Conservation (phyloP, 2,797 vertebrate genomes). For the Ammospiza maritima region DNA sequence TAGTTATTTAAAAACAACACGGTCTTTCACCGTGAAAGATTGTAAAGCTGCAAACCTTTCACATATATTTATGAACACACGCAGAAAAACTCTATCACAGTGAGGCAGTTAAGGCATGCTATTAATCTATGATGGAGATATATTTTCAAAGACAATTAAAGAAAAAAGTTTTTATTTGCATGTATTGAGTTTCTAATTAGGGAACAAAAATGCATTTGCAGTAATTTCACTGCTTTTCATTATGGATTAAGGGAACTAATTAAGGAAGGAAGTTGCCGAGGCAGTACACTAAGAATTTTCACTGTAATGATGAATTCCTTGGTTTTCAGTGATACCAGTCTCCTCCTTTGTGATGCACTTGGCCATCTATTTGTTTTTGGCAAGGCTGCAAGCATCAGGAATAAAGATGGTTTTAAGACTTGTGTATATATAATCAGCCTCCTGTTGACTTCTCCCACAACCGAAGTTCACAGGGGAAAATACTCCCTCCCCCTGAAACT, state of each 20-base stretch:
- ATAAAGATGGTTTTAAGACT: background rate
- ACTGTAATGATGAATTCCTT: background rate
- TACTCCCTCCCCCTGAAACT: background rate
- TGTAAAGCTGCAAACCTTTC: background rate
- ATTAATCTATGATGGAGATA: background rate
- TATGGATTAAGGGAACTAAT: background rate
- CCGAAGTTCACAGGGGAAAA: background rate
- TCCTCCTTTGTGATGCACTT: background rate
- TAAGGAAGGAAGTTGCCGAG: background rate
- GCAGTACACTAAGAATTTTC: background rate
- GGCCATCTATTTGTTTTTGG: background rate
- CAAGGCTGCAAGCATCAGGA: background rate
- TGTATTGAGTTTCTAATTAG: background rate
- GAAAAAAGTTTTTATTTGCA: background rate
- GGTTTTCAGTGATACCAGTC: background rate
- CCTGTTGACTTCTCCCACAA: constrained; percentile 7
- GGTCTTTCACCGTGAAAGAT: background rate
- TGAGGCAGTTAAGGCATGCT: background rate
- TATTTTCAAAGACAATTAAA: background rate
- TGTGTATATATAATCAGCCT: background rate
- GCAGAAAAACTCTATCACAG: background rate
- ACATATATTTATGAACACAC: background rate
- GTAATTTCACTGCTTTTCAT: background rate
- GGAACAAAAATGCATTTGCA: background rate
- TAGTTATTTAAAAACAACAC: background rate